Percentiles rank a stretch among this genome's conserved stretches.
phyloP scores from a whole-genome alignment of 2,888 invertebrate species.

The Lochmaea capreae region DNA sequence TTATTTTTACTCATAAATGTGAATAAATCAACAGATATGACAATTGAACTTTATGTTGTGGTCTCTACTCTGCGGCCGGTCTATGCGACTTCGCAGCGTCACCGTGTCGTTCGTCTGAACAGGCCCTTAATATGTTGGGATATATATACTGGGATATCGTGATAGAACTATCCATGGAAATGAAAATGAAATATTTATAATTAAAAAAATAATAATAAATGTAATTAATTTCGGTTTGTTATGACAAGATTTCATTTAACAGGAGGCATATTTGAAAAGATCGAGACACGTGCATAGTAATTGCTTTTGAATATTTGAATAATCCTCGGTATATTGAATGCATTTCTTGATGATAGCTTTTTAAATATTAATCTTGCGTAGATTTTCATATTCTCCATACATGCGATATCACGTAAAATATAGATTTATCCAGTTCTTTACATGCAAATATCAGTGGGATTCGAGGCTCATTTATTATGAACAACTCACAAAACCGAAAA shows the following conservation, averaged over 20 bases:
- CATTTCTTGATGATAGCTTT: conserved; percentile 53
- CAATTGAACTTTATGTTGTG: too few relatives aligned
- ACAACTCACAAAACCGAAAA: conserved; percentile 19
- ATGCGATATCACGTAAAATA: conserved; percentile 59
- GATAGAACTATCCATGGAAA: too few relatives aligned
- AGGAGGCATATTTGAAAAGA: conserved; percentile 38
- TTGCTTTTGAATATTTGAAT: conserved; percentile 60
- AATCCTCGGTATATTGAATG: conserved; percentile 52
- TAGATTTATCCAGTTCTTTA: conserved; percentile 52
- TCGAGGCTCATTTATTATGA: conserved; percentile 37
- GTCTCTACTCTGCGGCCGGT: too few relatives aligned
- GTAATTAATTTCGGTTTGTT: neutral
- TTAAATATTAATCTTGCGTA: conserved; percentile 59
- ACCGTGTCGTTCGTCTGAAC: too few relatives aligned
- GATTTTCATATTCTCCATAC: conserved; percentile 58
- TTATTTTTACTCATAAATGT: too few relatives aligned
- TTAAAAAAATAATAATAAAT: neutral
- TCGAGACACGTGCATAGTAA: conserved; percentile 52
- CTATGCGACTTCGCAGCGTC: too few relatives aligned
- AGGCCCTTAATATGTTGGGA: too few relatives aligned
- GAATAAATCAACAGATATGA: too few relatives aligned
- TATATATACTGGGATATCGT: too few relatives aligned
- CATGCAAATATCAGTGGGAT: conserved; percentile 59
- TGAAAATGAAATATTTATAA: neutral
- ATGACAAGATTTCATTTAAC: neutral